Base-by-base conservation (phyloP, 2,797 vertebrate genomes). In the Parambassis ranga region DNA sequence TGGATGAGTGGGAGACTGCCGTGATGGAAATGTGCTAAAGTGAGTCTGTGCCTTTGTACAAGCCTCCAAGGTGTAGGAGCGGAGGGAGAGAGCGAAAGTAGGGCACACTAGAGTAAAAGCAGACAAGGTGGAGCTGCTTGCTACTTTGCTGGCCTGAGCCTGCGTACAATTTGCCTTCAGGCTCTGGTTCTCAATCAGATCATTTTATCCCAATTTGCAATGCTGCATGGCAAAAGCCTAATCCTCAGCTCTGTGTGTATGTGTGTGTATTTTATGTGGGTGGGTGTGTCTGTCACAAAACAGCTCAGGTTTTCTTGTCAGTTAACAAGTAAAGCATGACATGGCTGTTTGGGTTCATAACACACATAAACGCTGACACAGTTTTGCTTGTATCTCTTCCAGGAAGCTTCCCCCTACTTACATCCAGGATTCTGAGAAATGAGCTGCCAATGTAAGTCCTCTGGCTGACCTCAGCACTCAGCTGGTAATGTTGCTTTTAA, bases 391-490 rank as follows among this genome's bases (percentile, higher is more conserved):
- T 57, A 8, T 89, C 61, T 84, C 58, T 84, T 87, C 68, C 83
- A 91, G 90, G 77, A 77, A 75, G 56, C 65, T 15, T 61, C 33
- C 37, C 14, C 56, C 76, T 18, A 35, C 74, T 55, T 39, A 30
- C 50, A 72, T 51, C 13, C 5, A 64, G 73, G 58, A 79, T 64
- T 71, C 64, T 57, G 79, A 72, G 81, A 67, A 82, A 85, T 83
- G 81, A 81, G 61, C 83, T 70, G 57, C 87, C 77, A 81, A 91
- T 90, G 89, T 90, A 84, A 92, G 91, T 91, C 48, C 24, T 49
- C 60, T 71, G 13, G 27, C 58, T 71, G 70, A 73, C 57, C 65
- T 66, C 63, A 67, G 42, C 35, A 31, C 55, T 69, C 35, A 27
- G 18, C 57, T 62, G 31, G 37, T 76, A 66, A 75, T 61, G 47